These are phyloP conservation scores for Nymphalis c-album DNA, from an alignment of 2,888 invertebrate species.

Conservation along the genomic window DNA sequence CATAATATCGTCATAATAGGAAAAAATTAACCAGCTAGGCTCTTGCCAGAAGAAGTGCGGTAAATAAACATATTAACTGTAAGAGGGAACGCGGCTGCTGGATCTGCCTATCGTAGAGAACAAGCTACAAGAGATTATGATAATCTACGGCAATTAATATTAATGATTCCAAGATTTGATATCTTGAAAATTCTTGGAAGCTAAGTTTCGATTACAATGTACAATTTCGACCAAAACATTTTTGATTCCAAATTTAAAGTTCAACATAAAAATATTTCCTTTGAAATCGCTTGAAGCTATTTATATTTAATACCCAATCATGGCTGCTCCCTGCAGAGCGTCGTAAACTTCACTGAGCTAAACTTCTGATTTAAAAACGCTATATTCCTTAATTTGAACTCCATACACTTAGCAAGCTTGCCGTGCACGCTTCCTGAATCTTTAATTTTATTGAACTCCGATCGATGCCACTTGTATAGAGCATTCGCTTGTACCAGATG, in stretches of 20 bases:
- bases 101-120: conserved; percentile 43
- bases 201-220: too few relatives aligned
- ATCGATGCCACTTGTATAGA: conserved; percentile 55
- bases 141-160: background rate
- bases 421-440: conserved; percentile 65
- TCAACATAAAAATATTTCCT: too few relatives aligned
- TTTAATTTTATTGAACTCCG: conserved; percentile 72
- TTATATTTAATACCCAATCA: too few relatives aligned
- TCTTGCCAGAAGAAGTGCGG: conserved; percentile 40
- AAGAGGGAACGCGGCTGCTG: conserved; percentile 61
- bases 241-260: too few relatives aligned
- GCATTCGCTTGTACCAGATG: conserved; percentile 43
- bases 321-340: too few relatives aligned
- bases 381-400: conserved; percentile 49
- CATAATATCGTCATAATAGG: conserved; percentile 21
- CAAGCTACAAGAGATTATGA: conserved; percentile 38
- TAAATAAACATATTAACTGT: conserved; percentile 76
- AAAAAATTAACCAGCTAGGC: conserved; percentile 22
- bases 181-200: too few relatives aligned
- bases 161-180: background rate
- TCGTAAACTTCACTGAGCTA: background rate
- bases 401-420: conserved; percentile 45
- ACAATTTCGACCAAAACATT: too few relatives aligned
- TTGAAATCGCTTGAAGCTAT: too few relatives aligned
- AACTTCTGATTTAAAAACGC: conserved; percentile 59